Base-by-base conservation (phyloP, 92 coral and sea anemone genomes). In the Palythoa grandis region DNA sequence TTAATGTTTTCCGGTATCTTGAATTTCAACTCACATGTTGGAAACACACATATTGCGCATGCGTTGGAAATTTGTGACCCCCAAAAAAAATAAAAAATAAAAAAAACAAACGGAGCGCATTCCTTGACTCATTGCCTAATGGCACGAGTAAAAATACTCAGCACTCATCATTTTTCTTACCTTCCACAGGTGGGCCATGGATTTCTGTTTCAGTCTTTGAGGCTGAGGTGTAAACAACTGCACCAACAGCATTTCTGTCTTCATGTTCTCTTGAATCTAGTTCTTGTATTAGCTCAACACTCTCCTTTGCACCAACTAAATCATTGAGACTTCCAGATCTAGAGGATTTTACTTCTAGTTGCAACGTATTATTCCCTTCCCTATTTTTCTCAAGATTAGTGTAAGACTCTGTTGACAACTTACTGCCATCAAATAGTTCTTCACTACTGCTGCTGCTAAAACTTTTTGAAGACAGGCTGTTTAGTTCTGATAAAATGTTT, bases 241-340 rank as follows among this genome's bases (percentile, higher is more conserved):
- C 86, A 8, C 82, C 87, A 12, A 56, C 60, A 38, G 75, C 80
- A 74, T 65, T 89, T 65, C 88, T 87, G 17, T 79, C 86, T 19
- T 53, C 78, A 50, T 60, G n/a, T 60, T 66, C 75, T 54, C 70
- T 77, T 23, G 23, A 11, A 50, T 11, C 54, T 67, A 78, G 24
- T 11, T 35, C 65, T 35, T 52, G 58, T 17, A 57, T 19, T n/a
- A 47, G 76, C 70, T 84, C 82, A 68, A 70, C 76, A 68, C 56
- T 83, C 82, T 82, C 77, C 12, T 82, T 88, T 68, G 86, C 89
- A 84, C 80, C 40, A 48, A 77, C 53, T 11, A 66, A 89, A 22
- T 68, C 68, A 23, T 79, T 65, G 2, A 66, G 16, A 19, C 10
- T 66, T 60, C 22, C 83, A 22, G 57, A 43, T 23, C n/a, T 76